A percentile compares a stretch with the other conserved stretches of the same genome.
Conservation (phyloP, 2,797 vertebrate genomes). For the Ammospiza maritima region DNA sequence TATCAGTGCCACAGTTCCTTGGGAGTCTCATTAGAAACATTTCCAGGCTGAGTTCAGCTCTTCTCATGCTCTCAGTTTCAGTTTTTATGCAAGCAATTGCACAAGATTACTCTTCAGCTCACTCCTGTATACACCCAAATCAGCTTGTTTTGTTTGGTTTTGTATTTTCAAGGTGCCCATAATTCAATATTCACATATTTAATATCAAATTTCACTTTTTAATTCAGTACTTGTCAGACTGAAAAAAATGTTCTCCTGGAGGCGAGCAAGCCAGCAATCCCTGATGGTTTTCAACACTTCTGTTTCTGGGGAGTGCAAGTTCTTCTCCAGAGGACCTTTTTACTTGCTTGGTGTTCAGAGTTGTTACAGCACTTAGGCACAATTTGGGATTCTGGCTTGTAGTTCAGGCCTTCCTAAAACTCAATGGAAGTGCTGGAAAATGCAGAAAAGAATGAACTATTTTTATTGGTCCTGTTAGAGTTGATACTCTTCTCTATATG, state of each 20-base stretch:
- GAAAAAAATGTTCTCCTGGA: slow-evolving; percentile 9
- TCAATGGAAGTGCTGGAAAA: background rate
- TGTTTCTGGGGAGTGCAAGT: background rate
- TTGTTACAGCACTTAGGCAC: background rate
- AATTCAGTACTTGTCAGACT: slow-evolving; percentile 9
- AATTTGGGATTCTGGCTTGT: background rate
- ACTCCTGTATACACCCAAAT: background rate
- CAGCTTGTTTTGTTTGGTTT: background rate
- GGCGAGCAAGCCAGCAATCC: background rate
- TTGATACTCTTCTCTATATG: background rate
- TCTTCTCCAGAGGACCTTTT: slow-evolving; percentile 24
- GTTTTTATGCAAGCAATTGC: background rate
- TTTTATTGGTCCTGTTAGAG: background rate
- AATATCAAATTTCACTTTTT: background rate
- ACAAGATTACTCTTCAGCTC: background rate
- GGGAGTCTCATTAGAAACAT: background rate
- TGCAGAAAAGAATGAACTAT: background rate
- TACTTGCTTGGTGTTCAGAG: slow-evolving; percentile 28
- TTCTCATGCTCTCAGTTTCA: background rate
- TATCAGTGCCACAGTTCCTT: background rate
- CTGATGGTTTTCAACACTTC: slow-evolving; percentile 48
- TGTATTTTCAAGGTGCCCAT: background rate
- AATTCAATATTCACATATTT: background rate
- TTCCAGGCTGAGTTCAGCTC: background rate
- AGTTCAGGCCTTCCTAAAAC: background rate